Conservation (phyloP, 2,797 vertebrate genomes). For the Echiichthys vipera region DNA sequence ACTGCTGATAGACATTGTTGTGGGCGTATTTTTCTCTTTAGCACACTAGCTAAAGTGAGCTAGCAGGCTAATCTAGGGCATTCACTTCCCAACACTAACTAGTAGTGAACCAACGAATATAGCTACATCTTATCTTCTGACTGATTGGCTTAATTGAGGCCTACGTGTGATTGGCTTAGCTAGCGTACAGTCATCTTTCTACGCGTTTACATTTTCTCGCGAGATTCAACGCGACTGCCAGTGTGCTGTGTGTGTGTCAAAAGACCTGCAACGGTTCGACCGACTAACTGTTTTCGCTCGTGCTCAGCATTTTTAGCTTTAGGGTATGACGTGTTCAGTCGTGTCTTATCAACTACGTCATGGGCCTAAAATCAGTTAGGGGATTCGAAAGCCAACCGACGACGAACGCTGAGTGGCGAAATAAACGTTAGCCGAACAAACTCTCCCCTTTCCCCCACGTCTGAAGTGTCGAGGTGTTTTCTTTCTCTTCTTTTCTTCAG, state of each 20-base stretch:
- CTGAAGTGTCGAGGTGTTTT: slow-evolving; percentile 76
- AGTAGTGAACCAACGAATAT: slow-evolving; percentile 75
- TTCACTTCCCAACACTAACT: slow-evolving; percentile 82
- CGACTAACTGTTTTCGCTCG: slow-evolving; percentile 70
- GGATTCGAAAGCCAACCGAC: slow-evolving; percentile 44
- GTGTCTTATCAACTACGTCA: slow-evolving; percentile 50
- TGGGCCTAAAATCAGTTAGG: slow-evolving; percentile 32
- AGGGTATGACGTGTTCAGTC: slow-evolving; percentile 44
- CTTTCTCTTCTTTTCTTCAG: slow-evolving; percentile 82
- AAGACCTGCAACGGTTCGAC: slow-evolving; percentile 51
- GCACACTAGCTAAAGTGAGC: slow-evolving; percentile 82
- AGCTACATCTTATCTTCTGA: slow-evolving; percentile 86
- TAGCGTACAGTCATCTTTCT: slow-evolving; percentile 75
- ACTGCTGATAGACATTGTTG: slow-evolving; percentile 79
- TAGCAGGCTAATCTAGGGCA: slow-evolving; percentile 78
- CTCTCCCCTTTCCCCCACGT: slow-evolving; percentile 41
- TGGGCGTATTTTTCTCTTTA: slow-evolving; percentile 83
- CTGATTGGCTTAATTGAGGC: slow-evolving; percentile 72
- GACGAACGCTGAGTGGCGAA: slow-evolving; percentile 38
- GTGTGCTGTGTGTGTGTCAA: slow-evolving; percentile 60
- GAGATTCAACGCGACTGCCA: slow-evolving; percentile 56
- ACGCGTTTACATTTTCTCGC: slow-evolving; percentile 82
- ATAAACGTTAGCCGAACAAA: slow-evolving; percentile 47
- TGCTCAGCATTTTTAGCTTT: slow-evolving; percentile 77
- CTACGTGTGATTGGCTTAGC: slow-evolving; percentile 59